Conservation (phyloP, 2,888 invertebrate species). For the Synanthedon vespiformis region DNA sequence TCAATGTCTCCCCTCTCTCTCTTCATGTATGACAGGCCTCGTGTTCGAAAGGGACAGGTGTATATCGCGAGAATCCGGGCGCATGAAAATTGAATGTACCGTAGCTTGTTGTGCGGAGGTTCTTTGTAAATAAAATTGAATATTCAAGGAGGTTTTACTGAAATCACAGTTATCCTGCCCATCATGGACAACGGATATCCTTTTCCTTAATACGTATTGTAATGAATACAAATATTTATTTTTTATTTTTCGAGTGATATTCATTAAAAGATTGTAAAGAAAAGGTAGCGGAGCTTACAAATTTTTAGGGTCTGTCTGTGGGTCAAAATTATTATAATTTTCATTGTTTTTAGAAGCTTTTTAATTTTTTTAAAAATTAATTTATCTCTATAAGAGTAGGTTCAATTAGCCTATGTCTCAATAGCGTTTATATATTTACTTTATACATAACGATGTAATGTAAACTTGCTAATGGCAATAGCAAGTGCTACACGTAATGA, state of each 20-base stretch:
- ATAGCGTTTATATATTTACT: too few relatives aligned
- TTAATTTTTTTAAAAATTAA: too few relatives aligned
- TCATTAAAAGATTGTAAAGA: too few relatives aligned
- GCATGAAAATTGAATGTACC: constrained; percentile 46
- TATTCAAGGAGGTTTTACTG: constrained; percentile 55
- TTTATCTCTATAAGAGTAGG: too few relatives aligned
- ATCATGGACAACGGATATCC: constrained; percentile 25
- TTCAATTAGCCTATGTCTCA: too few relatives aligned
- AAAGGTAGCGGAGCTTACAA: too few relatives aligned
- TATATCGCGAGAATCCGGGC: constrained; percentile 9
- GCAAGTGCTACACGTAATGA: constrained; percentile 19
- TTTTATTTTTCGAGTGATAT: too few relatives aligned
- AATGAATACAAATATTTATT: neutral
- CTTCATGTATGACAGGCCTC: constrained; percentile 1
- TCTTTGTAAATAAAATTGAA: constrained; percentile 65
- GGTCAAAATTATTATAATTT: too few relatives aligned
- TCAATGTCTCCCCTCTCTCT: constrained; percentile 21
- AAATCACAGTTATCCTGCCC: constrained; percentile 52
- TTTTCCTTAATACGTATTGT: constrained; percentile 19
- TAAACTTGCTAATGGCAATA: neutral
- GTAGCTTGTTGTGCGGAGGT: constrained; percentile 33
- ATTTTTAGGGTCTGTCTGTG: too few relatives aligned
- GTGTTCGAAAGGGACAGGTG: constrained; percentile 12
- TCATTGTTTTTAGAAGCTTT: too few relatives aligned
- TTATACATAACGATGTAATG: too few relatives aligned